Evolutionary conservation across 2,113 vertebrate genomes (phyloP), one percentile per base, ranked within the genome.

Genomic region (Xenotilapia flavipinnis): DNA sequence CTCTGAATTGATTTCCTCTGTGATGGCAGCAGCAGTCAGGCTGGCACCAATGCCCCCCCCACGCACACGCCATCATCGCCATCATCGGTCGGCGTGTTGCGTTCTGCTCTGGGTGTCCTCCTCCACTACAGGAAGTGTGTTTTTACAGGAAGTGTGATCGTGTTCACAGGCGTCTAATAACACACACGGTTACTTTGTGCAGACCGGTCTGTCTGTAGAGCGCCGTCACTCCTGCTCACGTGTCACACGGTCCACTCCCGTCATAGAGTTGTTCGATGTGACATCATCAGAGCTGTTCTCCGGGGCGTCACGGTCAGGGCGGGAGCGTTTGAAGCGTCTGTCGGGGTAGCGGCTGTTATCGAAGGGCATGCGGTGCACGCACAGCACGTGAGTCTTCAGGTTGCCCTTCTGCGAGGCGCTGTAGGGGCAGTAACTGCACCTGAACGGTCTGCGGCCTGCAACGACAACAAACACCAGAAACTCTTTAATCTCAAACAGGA

Each of bases 391-490:
- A 80, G 98, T 98, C 97, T 99, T 99, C 95, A 99, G 96, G 91
- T 99, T 99, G 87, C 98, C 98, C 95, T 99, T 99, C 96, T 99
- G 98, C 54, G 98, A 98, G 95, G 98, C 98, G 91, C 97, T 97
- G 96, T 98, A 99, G 2, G 97, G 97, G 87, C 98, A 99, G 95
- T 98, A 98, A 85, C 97, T 96, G 95, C 98, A 99, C 93, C 97
- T 97, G 96, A 98, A 99, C 21, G 97, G 97, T 96, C 96, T 96
- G 26, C 80, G 92, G 73, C 98, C 98, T 99, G 95, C 0, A 96
- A 77, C 84, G 31, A 82, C 60, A 86, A 90, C 19, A 31, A 83
- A 77, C 8, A 60, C 13, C 38, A 9, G 49, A 14, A 85, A 15
- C 10, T 58, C 31, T 70, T 77, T 8, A 56, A 55, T 68, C 15